Conservation (phyloP, 2,113 vertebrate species). For the Zosterops lateralis region DNA sequence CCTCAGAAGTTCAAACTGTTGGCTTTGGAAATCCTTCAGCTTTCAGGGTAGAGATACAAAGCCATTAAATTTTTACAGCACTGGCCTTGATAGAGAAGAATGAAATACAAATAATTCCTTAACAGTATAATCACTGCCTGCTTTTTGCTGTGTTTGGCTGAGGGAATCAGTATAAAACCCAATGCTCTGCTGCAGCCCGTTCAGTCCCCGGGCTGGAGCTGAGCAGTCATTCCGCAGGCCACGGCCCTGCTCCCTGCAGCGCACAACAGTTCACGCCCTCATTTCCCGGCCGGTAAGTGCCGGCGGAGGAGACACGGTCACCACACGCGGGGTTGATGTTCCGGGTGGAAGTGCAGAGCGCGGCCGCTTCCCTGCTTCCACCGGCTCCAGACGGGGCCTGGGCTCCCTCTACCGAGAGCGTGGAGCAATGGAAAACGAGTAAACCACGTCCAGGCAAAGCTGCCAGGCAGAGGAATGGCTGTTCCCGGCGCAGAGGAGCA, state of each 20-base stretch:
- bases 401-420: slow-evolving; percentile 36
- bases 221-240: background rate
- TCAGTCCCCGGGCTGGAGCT: accelerated
- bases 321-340: accelerated
- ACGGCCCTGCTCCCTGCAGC: background rate
- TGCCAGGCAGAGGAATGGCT: background rate
- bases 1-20: background rate
- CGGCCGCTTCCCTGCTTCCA: background rate
- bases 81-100: background rate
- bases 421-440: background rate
- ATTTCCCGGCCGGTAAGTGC: background rate
- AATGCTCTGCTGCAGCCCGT: accelerated
- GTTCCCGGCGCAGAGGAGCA: accelerated
- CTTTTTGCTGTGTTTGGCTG: background rate
- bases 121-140: background rate
- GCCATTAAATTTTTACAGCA: background rate
- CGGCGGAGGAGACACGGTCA: too few relatives aligned
- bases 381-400: background rate
- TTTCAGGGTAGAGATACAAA: background rate
- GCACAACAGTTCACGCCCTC: background rate
- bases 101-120: background rate
- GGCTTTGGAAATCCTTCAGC: background rate
- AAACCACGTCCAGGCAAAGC: background rate
- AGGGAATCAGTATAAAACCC: background rate
- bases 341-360: accelerated